Conservation (phyloP, 2,113 vertebrate genomes). For the Syngnathoides biaculeatus region DNA sequence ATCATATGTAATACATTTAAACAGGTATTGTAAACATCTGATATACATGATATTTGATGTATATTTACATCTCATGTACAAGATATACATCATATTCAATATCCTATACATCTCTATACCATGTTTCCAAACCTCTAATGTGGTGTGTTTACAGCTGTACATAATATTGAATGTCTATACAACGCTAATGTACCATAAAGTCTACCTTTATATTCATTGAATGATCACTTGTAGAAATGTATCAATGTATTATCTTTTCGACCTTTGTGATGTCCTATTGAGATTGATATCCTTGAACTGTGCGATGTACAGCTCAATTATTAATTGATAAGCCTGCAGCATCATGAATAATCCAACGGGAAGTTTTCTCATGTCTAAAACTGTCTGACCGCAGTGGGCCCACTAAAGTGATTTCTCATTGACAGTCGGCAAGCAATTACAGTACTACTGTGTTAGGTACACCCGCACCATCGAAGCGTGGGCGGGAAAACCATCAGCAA, state of each 20-base stretch:
- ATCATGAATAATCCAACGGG: slow-evolving; percentile 48
- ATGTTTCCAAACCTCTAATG: background rate
- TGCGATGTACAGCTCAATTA: slow-evolving; percentile 33
- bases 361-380: slow-evolving; percentile 36
- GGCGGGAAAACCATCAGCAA: background rate
- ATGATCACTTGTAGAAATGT: background rate
- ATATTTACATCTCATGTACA: background rate
- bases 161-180: background rate
- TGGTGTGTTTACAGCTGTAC: background rate
- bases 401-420: background rate
- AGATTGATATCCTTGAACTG: slow-evolving; percentile 22
- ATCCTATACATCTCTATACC: background rate
- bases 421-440: background rate
- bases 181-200: background rate
- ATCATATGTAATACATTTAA: no score
- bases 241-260: background rate
- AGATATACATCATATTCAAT: background rate
- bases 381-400: slow-evolving; percentile 22
- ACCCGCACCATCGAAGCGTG: background rate
- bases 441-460: background rate
- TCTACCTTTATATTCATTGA: background rate
- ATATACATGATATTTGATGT: background rate
- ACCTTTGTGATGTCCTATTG: background rate
- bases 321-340: slow-evolving; percentile 44
- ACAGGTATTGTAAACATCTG: background rate